Evolutionary conservation across 2,888 invertebrate species (phyloP), one percentile per base, ranked within the genome.

Genomic region (Macropis europaea): DNA sequence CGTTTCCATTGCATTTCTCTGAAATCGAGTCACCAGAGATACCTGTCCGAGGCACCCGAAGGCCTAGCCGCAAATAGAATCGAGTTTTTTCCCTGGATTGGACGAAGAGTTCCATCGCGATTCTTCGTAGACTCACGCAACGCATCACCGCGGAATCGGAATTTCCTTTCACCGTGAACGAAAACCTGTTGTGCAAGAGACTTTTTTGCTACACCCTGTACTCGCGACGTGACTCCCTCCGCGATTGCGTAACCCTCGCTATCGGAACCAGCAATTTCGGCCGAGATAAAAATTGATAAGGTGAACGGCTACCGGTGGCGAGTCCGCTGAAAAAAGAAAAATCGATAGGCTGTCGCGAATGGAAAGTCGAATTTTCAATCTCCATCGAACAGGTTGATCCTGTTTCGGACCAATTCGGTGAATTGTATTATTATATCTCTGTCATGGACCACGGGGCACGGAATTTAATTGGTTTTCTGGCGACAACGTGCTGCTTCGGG

Each of bases 101-200:
- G 43, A 75, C 47, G 40, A n/a, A 40, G 43, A 62, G 52, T 70
- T 60, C 56, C 61, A 78, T 76, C 66, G 57, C 62, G 71, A 69
- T 68, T 76, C 59, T 63, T 68, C 62, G 56, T 53, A 60, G 52
- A 69, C 38, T 19, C 52, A 42, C 34, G 71, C 72, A 69, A 80
- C 73, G 68, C 70, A 79, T 75, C 79, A 63, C 63, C 69, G 73
- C 60, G 72, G 73, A 81, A 81, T 79, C 34, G 76, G 81, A 79
- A 82, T 81, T 77, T 81, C 81, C 82, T 81, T 79, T 81, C 81
- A 75, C 75, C 71, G 30, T 61, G 63, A 53, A 81, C 63, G 81
- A 72, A 69, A 81, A 82, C 81, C 82, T 70, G 77, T 82, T 73
- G 57, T 61, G 67, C 61, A 57, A 69, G 28, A 45, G n/a, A 11